A percentile compares a stretch with the other conserved stretches of the same genome.
phyloP scores from a whole-genome alignment of 2,888 invertebrate species.

The Heteromurus nitidus region DNA sequence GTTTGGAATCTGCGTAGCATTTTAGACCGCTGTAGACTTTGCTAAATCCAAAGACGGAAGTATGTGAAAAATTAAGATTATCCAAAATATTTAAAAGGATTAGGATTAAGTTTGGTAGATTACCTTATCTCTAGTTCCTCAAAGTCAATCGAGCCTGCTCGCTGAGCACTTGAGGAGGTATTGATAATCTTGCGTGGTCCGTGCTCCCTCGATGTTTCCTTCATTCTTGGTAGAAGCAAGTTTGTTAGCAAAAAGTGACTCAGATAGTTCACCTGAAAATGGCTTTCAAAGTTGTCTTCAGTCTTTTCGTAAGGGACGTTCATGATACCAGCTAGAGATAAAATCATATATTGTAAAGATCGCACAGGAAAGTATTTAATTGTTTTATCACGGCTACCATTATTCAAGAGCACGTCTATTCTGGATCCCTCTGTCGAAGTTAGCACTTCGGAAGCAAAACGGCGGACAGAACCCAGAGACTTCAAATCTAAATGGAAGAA shows the following conservation, averaged over 20 bases:
- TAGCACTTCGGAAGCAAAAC: conserved; percentile 52
- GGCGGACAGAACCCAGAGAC: conserved; percentile 45
- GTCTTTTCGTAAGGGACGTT: conserved; percentile 86
- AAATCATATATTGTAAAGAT: not conserved
- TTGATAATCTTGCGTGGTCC: conserved; percentile 85
- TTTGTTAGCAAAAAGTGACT: conserved; percentile 90
- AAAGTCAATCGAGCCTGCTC: conserved; percentile 84
- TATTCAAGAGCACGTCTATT: conserved; percentile 38
- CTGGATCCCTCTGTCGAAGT: conserved; percentile 23
- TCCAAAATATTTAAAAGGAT: no score
- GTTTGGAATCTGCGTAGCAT: conserved; percentile 89
- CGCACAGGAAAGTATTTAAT: not conserved
- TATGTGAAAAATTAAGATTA: no score
- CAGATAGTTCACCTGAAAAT: conserved; percentile 90
- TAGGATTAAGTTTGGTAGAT: no score
- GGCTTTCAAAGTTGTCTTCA: conserved; percentile 88
- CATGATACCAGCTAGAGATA: conserved; percentile 92
- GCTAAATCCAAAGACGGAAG: no score
- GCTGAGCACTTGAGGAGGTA: conserved; percentile 89
- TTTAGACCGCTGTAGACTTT: conserved; percentile 55
- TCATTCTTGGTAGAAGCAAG: conserved; percentile 84
- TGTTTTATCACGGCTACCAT: conserved; percentile 30
- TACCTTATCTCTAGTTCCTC: conserved; percentile 81
- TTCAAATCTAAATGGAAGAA: conserved; percentile 57
- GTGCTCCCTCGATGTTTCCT: conserved; percentile 79